Evolutionary conservation across 2,113 vertebrate species (phyloP).

Genomic region (Microtus oregoni): DNA sequence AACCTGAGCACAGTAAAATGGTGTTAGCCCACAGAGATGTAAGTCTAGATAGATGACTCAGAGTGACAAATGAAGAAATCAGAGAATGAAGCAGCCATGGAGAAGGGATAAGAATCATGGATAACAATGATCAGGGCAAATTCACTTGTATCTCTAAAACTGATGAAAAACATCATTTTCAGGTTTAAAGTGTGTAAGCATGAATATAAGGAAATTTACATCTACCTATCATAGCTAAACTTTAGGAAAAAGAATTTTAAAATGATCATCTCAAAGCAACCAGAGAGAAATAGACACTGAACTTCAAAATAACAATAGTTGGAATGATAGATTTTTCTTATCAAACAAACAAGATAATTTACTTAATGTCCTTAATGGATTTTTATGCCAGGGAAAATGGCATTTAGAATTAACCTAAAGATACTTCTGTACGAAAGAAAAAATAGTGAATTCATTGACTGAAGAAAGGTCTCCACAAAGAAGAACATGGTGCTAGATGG

Average conservation of each 20-base stretch:
- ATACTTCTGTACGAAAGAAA: neutral
- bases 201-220: neutral
- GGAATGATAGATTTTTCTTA: neutral
- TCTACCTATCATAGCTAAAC: neutral
- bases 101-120: neutral
- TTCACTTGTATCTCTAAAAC: neutral
- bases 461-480: neutral
- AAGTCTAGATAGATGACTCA: neutral
- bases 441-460: neutral
- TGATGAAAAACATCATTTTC: neutral
- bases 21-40: neutral
- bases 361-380: neutral
- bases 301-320: neutral
- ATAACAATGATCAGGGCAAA: neutral
- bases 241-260: neutral
- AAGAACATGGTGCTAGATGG: neutral
- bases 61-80: neutral
- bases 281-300: neutral
- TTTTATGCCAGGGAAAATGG: slow-evolving; percentile 15
- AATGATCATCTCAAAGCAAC: neutral
- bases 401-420: neutral
- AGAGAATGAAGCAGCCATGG: neutral
- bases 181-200: neutral
- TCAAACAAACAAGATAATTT: neutral
- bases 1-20: neutral